Base-by-base conservation (phyloP, 1,140 invertebrate species). In the Trichonephila clavipes region DNA sequence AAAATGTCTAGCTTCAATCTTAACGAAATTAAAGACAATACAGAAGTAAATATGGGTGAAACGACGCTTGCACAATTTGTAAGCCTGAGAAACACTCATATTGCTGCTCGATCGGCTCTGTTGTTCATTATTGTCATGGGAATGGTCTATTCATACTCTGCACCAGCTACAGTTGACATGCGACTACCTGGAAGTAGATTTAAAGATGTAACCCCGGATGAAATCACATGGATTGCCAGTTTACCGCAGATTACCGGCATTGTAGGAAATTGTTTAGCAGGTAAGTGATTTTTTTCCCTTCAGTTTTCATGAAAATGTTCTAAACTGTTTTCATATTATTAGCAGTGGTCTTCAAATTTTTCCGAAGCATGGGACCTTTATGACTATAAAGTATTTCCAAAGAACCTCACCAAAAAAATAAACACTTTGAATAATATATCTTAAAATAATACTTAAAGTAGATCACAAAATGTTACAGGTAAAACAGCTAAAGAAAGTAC, bases 191-290 rank as follows among this genome's bases (percentile, higher is more conserved):
- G 92, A 24, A 93, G 92, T 66, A 62, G 92, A 12, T 93, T 88
- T 5, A 10, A 7, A 51, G 66, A 64, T 6, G 6, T 92, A 40
- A 93, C 92, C 16, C 12, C 40, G 5, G 81, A 88, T 24, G 44
- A 93, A 64, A 64, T 93, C 19, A 93, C 92, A 1, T 93, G 92
- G 92, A 93, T 93, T 18, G 92, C 83, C 34, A 93, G 92, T 62
- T 82, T 93, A 19, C 85, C 92, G 24, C 24, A n/a, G 18, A 34
- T 93, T 24, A 51, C 62, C 19, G 66, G 77, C 14, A 28, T 93
- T 14, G 7, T 82, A 51, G 92, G 92, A 40, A 93, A 93, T 44
- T 19, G 28, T 34, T 44, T 93, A 6, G 59, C 92, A 0, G 92
- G 92, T 93, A 64, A 93, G 92, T 82, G n/a, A 24, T 7, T 40